Conservation (phyloP, 2,888 invertebrate genomes). For the Willowsia nigromaculata region DNA sequence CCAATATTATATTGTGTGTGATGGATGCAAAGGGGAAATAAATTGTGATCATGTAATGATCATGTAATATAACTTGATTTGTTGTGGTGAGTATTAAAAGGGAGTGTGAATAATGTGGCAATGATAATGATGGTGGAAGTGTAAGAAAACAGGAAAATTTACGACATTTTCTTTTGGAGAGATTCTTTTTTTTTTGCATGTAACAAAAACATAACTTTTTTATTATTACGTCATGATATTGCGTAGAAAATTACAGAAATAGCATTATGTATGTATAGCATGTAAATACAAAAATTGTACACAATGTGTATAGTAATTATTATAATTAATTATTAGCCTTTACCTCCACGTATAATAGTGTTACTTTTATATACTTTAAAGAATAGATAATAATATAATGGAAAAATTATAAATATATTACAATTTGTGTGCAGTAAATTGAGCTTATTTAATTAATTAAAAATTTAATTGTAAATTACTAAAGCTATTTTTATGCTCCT, state of each 20-base stretch:
- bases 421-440: neutral
- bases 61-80: neutral
- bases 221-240: neutral
- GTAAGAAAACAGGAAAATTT: neutral
- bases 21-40: neutral
- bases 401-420: neutral
- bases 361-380: neutral
- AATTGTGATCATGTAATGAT: neutral
- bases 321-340: neutral
- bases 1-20: neutral
- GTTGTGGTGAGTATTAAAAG: neutral
- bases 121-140: neutral
- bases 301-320: neutral
- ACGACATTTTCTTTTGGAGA: neutral
- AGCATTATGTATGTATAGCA: neutral
- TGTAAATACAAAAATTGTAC: constrained; percentile 9
- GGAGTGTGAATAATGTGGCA: neutral
- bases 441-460: neutral
- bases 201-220: neutral
- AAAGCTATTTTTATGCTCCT: neutral
- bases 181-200: neutral
- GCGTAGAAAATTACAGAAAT: neutral
- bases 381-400: neutral
- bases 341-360: neutral
- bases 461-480: neutral